These are phyloP conservation scores for Theristicus caerulescens DNA, from an alignment of 2,113 vertebrate species.

Conservation along the genomic window DNA sequence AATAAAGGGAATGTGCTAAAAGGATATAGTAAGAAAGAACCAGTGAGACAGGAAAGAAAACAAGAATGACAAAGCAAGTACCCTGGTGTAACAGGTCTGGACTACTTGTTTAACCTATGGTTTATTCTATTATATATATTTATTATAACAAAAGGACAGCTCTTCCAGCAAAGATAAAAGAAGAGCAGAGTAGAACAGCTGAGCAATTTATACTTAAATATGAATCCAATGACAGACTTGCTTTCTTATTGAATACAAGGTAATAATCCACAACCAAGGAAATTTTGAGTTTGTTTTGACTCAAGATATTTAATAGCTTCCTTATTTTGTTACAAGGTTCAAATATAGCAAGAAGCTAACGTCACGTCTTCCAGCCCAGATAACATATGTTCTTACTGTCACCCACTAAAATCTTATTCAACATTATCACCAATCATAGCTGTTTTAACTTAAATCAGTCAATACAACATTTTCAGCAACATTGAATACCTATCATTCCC, in stretches of 20 bases:
- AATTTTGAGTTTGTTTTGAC: neutral
- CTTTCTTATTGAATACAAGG: neutral
- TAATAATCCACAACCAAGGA: neutral
- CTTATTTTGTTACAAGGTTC: neutral
- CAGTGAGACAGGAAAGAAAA: neutral
- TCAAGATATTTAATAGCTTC: neutral
- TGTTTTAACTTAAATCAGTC: neutral
- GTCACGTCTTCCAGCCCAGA: neutral
- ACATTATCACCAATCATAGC: neutral
- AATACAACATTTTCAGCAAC: neutral
- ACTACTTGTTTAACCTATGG: neutral
- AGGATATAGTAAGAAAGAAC: neutral
- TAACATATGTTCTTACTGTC: neutral
- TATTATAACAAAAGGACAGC: neutral
- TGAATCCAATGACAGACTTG: neutral
- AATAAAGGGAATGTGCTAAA: neutral
- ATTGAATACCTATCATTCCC: neutral
- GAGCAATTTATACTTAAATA: neutral
- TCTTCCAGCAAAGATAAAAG: neutral
- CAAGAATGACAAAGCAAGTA: neutral
- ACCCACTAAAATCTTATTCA: neutral
- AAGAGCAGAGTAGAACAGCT: neutral
- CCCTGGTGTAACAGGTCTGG: neutral
- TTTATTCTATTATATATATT: neutral
- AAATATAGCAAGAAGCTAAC: neutral